A percentile compares a stretch with the other conserved stretches of the same genome.
These are phyloP conservation scores for Phrynocephalus versicolor DNA, from an alignment of 2,113 vertebrate genomes.

Conservation along the genomic window DNA sequence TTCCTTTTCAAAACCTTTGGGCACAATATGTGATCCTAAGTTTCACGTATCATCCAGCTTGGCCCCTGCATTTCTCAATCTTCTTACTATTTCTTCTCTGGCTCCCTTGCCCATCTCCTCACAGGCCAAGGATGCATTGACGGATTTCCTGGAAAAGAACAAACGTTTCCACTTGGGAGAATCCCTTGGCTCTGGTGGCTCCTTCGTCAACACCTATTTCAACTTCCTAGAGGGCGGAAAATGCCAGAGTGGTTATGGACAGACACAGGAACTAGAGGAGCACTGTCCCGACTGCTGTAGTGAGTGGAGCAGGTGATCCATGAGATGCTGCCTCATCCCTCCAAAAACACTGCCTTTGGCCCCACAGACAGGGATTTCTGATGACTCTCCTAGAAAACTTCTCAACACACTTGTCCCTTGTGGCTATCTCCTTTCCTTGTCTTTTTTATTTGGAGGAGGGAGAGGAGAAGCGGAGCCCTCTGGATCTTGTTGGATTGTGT, in stretches of 20 bases:
- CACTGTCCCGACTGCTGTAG: constrained; percentile 31
- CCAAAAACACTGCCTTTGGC: not conserved
- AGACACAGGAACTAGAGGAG: constrained; percentile 6
- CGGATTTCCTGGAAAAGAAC: not conserved
- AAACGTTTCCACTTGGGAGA: not conserved
- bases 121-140: constrained; percentile 20
- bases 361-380: not conserved
- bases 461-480: too few species aligned
- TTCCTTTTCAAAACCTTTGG: not conserved
- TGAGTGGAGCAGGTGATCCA: constrained; percentile 35
- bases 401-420: not conserved
- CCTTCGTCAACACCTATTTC: constrained; percentile 19
- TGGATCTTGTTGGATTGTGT: too few species aligned
- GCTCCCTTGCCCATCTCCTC: not conserved
- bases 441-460: too few species aligned
- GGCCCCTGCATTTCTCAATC: not conserved
- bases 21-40: not conserved
- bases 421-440: not conserved
- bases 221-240: constrained; percentile 11
- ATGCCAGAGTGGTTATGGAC: constrained; percentile 7
- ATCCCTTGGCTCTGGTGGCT: not conserved
- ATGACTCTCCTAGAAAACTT: not conserved
- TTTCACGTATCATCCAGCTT: not conserved
- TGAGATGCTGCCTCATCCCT: constrained; percentile 4
- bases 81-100: not conserved